Evolutionary conservation across 2,797 vertebrate species (phyloP).

Genomic region (Amblyopsis hoosieri): DNA sequence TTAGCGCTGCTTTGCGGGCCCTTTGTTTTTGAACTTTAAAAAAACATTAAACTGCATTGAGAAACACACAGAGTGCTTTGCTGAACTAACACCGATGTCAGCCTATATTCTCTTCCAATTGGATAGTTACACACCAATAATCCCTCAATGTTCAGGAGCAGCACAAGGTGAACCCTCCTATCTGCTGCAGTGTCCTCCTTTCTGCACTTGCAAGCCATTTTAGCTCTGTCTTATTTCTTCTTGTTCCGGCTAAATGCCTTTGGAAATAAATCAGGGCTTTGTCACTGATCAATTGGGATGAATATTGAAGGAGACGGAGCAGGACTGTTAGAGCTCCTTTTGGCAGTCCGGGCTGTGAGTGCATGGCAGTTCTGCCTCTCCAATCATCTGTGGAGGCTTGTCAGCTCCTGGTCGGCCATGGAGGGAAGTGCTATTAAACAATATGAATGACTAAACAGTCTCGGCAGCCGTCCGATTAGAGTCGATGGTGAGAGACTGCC

Average conservation of each 20-base stretch:
- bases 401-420: conserved; percentile 56
- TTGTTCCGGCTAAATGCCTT: conserved; percentile 59
- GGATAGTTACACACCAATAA: conserved; percentile 28
- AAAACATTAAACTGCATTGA: too few relatives aligned
- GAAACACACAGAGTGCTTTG: background rate
- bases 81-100: background rate
- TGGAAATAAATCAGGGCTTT: conserved; percentile 65
- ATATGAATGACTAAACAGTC: conserved; percentile 79
- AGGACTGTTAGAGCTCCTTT: conserved; percentile 56
- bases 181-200: conserved; percentile 29
- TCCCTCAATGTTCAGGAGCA: conserved; percentile 28
- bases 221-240: conserved; percentile 54
- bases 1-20: too few relatives aligned
- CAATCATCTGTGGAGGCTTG: conserved; percentile 71
- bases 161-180: conserved; percentile 20
- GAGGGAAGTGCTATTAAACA: conserved; percentile 76
- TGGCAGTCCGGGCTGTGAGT: conserved; percentile 62
- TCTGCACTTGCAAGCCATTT: conserved; percentile 40
- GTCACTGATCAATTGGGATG: conserved; percentile 71
- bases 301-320: conserved; percentile 68
- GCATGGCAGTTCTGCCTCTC: conserved; percentile 61
- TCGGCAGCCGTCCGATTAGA: conserved; percentile 71
- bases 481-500: conserved; percentile 52
- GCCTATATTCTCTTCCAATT: conserved; percentile 1
- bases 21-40: too few relatives aligned